Evolutionary conservation across 2,888 invertebrate species (phyloP).

Genomic region (Chymomyza fuscimana): DNA sequence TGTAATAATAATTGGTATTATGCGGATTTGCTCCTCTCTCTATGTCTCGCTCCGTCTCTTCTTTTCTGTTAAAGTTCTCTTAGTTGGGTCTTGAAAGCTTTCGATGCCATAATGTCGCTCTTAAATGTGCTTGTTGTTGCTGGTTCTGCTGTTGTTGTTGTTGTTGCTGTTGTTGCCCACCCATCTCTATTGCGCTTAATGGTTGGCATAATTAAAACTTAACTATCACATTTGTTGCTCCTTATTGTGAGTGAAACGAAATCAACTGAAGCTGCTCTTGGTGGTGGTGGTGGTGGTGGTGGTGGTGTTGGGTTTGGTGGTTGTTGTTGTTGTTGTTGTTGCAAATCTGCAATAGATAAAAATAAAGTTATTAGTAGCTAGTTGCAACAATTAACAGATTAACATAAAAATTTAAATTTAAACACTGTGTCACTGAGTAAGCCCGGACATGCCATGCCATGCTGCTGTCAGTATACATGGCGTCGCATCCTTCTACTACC

Average conservation of each 20-base stretch:
- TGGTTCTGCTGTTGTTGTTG: neutral
- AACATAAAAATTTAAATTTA: too few species aligned
- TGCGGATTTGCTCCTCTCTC: neutral
- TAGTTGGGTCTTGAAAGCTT: conserved; percentile 22
- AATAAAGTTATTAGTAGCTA: too few species aligned
- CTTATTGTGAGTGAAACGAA: neutral
- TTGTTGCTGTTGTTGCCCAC: conserved; percentile 10
- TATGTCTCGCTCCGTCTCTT: neutral
- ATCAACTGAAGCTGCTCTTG: neutral
- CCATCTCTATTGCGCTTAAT: conserved; percentile 34
- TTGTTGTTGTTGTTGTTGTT: neutral
- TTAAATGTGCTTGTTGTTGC: conserved; percentile 36
- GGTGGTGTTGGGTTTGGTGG: too few species aligned
- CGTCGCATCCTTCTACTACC: too few species aligned
- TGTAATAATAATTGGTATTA: neutral
- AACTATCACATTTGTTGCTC: conserved; percentile 26
- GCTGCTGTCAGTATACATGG: too few species aligned
- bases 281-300: neutral
- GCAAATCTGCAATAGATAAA: neutral
- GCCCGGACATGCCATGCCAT: too few species aligned
- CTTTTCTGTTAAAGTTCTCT: conserved; percentile 15
- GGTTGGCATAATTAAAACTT: conserved; percentile 14
- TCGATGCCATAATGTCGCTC: conserved; percentile 52
- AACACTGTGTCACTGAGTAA: too few species aligned
- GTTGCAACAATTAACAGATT: too few species aligned